A percentile compares a stretch with the other conserved stretches of the same genome.
Evolutionary conservation across 2,797 vertebrate genomes (phyloP).

Genomic region (Emydoidea blandingii): DNA sequence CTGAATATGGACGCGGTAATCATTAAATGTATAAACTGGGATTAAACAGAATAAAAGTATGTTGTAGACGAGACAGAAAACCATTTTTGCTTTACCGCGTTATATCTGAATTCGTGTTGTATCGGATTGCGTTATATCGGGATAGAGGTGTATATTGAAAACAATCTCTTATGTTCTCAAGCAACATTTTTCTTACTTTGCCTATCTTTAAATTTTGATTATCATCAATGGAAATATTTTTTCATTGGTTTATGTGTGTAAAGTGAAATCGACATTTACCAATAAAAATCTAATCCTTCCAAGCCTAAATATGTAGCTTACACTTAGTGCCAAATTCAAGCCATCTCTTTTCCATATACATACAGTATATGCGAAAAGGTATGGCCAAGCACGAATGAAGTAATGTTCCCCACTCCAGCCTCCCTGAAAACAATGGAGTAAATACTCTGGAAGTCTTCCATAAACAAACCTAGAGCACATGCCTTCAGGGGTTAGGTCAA

Average conservation of each 20-base stretch:
- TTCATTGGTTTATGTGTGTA: background rate
- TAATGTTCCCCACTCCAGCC: background rate
- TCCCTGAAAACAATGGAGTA: background rate
- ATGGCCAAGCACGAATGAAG: background rate
- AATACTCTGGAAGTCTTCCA: background rate
- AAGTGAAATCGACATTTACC: background rate
- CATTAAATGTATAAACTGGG: no score
- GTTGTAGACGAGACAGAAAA: no score
- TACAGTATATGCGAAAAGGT: accelerated
- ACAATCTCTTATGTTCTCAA: background rate
- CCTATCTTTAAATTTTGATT: background rate
- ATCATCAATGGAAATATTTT: no score
- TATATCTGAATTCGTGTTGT: no score
- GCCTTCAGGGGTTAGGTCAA: background rate
- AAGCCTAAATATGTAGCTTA: background rate
- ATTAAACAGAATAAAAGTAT: no score
- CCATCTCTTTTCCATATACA: background rate
- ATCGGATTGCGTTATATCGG: no score
- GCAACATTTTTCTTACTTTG: background rate
- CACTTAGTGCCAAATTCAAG: background rate
- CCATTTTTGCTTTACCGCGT: no score
- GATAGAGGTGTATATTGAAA: background rate
- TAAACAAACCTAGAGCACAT: background rate
- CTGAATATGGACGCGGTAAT: no score
- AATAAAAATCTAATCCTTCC: background rate